These are phyloP conservation scores for Oriolus oriolus DNA, from an alignment of 2,113 vertebrate genomes.

Conservation along the genomic window DNA sequence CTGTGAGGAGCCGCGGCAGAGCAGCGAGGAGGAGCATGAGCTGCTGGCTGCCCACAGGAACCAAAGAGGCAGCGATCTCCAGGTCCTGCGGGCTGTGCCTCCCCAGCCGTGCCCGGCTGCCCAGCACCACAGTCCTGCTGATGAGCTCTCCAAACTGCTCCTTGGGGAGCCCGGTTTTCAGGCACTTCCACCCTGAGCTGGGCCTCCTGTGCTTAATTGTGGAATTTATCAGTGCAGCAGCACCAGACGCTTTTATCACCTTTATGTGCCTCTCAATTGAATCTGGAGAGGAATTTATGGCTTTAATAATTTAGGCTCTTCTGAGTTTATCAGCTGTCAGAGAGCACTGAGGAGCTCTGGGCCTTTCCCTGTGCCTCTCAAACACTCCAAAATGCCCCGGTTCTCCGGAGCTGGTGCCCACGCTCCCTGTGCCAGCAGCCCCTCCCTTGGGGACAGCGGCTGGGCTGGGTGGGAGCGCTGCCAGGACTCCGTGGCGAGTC, in stretches of 20 bases:
- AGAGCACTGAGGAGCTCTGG: background rate
- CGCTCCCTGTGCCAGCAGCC: too few relatives aligned
- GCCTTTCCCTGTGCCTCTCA: background rate
- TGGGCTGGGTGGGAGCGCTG: background rate
- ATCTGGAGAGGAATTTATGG: background rate
- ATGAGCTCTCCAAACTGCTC: background rate
- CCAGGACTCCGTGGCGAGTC: background rate
- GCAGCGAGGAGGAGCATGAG: background rate
- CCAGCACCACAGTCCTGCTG: accelerated
- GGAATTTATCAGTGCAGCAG: background rate
- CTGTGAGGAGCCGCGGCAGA: background rate
- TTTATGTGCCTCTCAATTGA: background rate
- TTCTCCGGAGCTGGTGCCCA: background rate
- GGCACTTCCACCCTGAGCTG: background rate
- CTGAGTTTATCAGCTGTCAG: background rate
- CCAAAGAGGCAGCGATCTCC: background rate
- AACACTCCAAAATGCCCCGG: accelerated
- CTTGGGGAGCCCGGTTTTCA: accelerated
- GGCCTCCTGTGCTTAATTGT: background rate
- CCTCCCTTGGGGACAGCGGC: background rate
- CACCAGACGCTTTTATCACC: background rate
- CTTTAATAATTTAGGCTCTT: background rate
- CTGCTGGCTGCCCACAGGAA: too few relatives aligned
- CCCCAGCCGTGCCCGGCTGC: background rate
- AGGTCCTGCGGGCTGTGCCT: background rate